phyloP scores from a whole-genome alignment of 2,797 vertebrate genomes.

The Danionella dracula region DNA sequence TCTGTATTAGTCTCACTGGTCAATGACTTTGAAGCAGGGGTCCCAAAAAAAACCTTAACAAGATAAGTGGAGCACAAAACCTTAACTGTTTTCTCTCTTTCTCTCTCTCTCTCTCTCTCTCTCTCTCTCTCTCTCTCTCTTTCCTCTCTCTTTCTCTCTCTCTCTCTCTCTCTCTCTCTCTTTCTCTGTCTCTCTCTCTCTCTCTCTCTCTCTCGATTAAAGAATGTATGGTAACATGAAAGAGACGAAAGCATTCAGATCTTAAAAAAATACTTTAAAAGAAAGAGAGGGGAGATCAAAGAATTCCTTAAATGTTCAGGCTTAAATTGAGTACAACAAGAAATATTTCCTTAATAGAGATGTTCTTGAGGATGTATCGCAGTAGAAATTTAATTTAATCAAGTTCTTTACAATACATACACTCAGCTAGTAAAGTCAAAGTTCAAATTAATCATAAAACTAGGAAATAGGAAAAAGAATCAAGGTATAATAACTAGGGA shows the following conservation, averaged over 20 bases:
- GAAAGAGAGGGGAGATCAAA: neutral
- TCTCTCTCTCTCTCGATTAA: neutral
- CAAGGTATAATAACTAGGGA: too few relatives aligned
- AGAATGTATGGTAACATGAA: slow-evolving; percentile 16
- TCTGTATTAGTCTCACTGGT: neutral
- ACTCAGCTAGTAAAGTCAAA: too few relatives aligned
- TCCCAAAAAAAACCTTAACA: slow-evolving; percentile 12
- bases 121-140: neutral
- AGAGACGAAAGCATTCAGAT: slow-evolving; percentile 34
- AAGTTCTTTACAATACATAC: too few relatives aligned
- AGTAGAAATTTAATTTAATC: too few relatives aligned
- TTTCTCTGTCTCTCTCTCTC: too few relatives aligned
- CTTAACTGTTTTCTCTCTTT: slow-evolving; percentile 11
- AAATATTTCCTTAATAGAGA: neutral
- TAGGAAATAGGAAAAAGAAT: too few relatives aligned
- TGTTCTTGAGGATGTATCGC: neutral
- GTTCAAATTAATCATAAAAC: too few relatives aligned
- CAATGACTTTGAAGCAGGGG: slow-evolving; percentile 31
- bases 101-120: neutral
- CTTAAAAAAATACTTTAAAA: slow-evolving; percentile 13
- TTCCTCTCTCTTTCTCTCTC: too few relatives aligned
- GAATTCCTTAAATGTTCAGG: neutral
- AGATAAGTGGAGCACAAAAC: slow-evolving; percentile 20
- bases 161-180: too few relatives aligned
- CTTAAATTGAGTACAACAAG: neutral